Percentiles rank a stretch among this genome's conserved stretches.
These are phyloP conservation scores for Mus caroli DNA, from an alignment of 2,797 vertebrate genomes.

Conservation along the genomic window DNA sequence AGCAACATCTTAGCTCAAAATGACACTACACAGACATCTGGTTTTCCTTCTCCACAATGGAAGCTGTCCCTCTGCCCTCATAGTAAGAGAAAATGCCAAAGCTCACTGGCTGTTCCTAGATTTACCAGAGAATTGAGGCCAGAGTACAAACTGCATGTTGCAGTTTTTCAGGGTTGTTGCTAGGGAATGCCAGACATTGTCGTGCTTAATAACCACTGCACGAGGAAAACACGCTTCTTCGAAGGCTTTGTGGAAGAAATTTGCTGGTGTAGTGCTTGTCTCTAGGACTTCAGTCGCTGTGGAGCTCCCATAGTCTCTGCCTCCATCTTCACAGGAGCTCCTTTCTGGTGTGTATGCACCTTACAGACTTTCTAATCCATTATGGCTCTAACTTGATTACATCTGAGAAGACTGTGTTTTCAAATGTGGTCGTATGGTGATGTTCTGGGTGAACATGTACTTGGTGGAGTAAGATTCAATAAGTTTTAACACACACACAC, in stretches of 20 bases:
- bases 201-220: background rate
- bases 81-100: background rate
- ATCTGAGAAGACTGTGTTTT: background rate
- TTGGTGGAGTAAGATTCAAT: background rate
- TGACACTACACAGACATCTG: background rate
- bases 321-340: background rate
- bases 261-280: background rate
- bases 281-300: background rate
- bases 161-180: background rate
- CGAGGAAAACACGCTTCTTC: background rate
- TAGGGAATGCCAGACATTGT: background rate
- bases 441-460: background rate
- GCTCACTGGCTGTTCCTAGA: background rate
- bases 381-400: background rate
- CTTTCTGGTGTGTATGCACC: background rate
- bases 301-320: background rate
- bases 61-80: background rate
- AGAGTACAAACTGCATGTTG: background rate
- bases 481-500: no score
- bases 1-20: background rate
- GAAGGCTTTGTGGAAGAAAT: background rate
- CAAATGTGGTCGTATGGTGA: background rate
- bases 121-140: background rate
- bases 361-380: background rate
- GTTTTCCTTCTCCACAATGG: background rate